Evolutionary conservation across 1,140 invertebrate genomes (phyloP), one percentile per base, ranked within the genome.

Genomic region (Cydia strobilella): DNA sequence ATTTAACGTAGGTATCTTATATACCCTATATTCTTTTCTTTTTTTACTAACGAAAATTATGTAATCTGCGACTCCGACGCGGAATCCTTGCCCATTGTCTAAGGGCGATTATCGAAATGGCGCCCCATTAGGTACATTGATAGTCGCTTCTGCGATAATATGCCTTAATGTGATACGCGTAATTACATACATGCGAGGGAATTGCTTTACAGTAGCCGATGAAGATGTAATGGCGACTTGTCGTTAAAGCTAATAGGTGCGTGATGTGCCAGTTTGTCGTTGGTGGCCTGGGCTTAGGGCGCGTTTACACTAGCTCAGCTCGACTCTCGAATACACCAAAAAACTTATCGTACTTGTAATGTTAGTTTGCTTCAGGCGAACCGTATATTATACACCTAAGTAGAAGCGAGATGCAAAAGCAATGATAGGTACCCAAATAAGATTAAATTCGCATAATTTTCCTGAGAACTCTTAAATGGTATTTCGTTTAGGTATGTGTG

Each of bases 121-220:
- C 75, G 80, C 77, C 81, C 74, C 76, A 89, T 88, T 89, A n/a
- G n/a, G n/a, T n/a, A 89, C 83, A 84, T 73, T 87, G 79, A 88
- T 87, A 78, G 82, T 73, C 69, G 76, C 59, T 82, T 85, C 80
- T 74, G 77, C 79, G 82, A 77, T 87, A 88, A 88, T 88, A 82
- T 79, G 73, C 62, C 73, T 75, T 86, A 87, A 88, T 87, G 79
- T 74, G 74, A 77, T 76, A 81, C 27, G 31, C 65, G 65, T 88
- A 89, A 90, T 90, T 88, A 84, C 76, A 83, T 76, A 74, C 78
- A 79, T 59, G 54, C 54, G 54, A 59, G 77, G 79, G 62, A 81
- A 78, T 82, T 75, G 77, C 73, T 71, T 74, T 72, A 78, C 80
- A 79, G 82, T 82, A 83, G 82, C 77, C 81, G 75, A 88, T 88